Base-by-base conservation (phyloP, 2,797 vertebrate genomes). In the Sphenodon punctatus region DNA sequence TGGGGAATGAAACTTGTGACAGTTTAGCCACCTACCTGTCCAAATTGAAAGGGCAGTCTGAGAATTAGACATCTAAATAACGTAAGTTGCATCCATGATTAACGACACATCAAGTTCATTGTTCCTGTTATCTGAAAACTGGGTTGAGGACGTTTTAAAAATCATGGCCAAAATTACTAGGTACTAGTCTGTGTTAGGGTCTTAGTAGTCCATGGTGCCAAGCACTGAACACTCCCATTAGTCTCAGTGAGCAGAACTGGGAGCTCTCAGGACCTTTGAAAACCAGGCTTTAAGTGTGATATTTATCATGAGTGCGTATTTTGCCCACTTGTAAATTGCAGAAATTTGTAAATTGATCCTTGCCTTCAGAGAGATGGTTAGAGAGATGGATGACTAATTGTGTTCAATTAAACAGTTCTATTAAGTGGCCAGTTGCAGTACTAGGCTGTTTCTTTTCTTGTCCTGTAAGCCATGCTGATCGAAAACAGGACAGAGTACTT, bases 131-230 rank as follows among this genome's bases (percentile, higher is more conserved):
- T 6, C 27, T 67, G 10, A 61, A 38, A 11, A 20, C 51, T 3
- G 2, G 9, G 3, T 14, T 6, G 23, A 14, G 84, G 48, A 12
- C 13, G 19, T 25, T n/a, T 45, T 15, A 5, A 20, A 36, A 48
- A 32, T 22, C 23, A 0, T 1, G 51, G 10, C 38, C 58, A 4
- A 36, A 10, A 3, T 4, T 3, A n/a, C n/a, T 25, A 13, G 48
- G 68, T 0, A 0, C 39, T 39, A n/a, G 42, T 41, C 45, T n/a
- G 0, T 1, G 16, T n/a, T n/a, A n/a, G n/a, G n/a, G n/a, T n/a
- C n/a, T n/a, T n/a, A n/a, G n/a, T n/a, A n/a, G n/a, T n/a, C n/a
- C n/a, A n/a, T n/a, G n/a, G n/a, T n/a, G n/a, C n/a, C n/a, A n/a
- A n/a, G n/a, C n/a, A n/a, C n/a, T n/a, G n/a, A n/a, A n/a, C n/a